phyloP scores from a whole-genome alignment of 2,888 invertebrate genomes.

The Platycnemis pennipes region DNA sequence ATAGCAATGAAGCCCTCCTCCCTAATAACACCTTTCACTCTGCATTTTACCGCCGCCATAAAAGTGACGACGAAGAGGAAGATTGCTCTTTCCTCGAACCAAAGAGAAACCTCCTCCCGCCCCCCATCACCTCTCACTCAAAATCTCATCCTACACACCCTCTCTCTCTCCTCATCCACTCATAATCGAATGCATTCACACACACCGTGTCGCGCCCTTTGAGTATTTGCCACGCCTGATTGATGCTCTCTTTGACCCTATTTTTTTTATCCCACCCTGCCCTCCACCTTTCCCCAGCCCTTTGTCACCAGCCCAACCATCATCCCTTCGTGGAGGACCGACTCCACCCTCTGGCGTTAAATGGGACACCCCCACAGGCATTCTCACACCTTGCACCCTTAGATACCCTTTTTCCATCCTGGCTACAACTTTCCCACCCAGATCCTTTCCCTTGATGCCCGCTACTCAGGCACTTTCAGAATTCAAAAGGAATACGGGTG shows the following conservation, averaged over 20 bases:
- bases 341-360: neutral
- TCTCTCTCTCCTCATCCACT: neutral
- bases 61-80: neutral
- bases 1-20: neutral
- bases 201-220: neutral
- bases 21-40: neutral
- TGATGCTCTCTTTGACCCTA: neutral
- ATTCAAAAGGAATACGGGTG: too few species aligned
- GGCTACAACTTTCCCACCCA: neutral
- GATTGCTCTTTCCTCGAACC: neutral
- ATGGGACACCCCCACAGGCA: neutral
- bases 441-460: too few species aligned
- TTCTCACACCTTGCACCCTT: neutral
- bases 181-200: neutral
- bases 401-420: neutral
- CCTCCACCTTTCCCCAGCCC: neutral
- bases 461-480: too few species aligned
- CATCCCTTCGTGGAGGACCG: neutral
- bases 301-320: neutral
- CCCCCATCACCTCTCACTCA: neutral
- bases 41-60: slow-evolving; percentile 10
- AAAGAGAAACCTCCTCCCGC: neutral
- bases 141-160: neutral
- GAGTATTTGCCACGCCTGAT: neutral
- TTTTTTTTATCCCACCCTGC: neutral